Evolutionary conservation across 2,113 vertebrate species (phyloP).

Genomic region (Rhinogobius similis): DNA sequence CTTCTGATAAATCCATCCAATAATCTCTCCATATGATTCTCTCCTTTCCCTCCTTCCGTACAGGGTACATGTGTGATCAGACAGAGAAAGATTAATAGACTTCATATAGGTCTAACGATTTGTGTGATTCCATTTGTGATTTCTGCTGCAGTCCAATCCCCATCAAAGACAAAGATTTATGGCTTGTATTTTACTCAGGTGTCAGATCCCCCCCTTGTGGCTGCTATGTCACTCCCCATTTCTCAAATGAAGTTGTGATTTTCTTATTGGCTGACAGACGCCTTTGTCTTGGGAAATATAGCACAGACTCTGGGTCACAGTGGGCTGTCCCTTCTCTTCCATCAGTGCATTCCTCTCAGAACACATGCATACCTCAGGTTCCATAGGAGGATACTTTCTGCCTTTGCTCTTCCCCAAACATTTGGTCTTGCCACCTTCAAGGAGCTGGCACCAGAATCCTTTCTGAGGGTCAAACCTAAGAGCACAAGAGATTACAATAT

Average conservation of each 20-base stretch:
- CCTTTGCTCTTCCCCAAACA: slow-evolving; percentile 97
- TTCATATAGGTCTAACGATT: background rate
- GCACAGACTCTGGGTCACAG: slow-evolving; percentile 17
- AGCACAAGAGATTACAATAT: background rate
- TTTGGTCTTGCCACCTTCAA: slow-evolving; percentile 95
- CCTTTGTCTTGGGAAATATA: slow-evolving; percentile 49
- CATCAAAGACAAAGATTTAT: slow-evolving; percentile 58
- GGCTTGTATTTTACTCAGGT: slow-evolving; percentile 44
- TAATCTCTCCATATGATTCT: too few relatives aligned
- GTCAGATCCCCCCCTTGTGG: slow-evolving; percentile 12
- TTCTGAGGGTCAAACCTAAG: slow-evolving; percentile 95
- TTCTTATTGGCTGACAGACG: slow-evolving; percentile 58
- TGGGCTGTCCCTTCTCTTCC: slow-evolving; percentile 30
- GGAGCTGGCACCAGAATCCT: slow-evolving; percentile 96
- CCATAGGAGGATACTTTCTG: slow-evolving; percentile 93
- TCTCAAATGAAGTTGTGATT: slow-evolving; percentile 61
- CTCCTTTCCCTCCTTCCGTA: too few relatives aligned
- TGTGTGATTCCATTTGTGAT: background rate
- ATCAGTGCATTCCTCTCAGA: background rate
- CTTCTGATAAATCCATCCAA: too few relatives aligned
- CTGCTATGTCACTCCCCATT: slow-evolving; percentile 55
- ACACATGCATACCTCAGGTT: slow-evolving; percentile 81
- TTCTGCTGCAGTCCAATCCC: slow-evolving; percentile 25
- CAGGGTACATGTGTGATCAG: too few relatives aligned
- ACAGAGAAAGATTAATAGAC: too few relatives aligned